Conservation (phyloP, 2,113 vertebrate species). For the Galeopterus variegatus region DNA sequence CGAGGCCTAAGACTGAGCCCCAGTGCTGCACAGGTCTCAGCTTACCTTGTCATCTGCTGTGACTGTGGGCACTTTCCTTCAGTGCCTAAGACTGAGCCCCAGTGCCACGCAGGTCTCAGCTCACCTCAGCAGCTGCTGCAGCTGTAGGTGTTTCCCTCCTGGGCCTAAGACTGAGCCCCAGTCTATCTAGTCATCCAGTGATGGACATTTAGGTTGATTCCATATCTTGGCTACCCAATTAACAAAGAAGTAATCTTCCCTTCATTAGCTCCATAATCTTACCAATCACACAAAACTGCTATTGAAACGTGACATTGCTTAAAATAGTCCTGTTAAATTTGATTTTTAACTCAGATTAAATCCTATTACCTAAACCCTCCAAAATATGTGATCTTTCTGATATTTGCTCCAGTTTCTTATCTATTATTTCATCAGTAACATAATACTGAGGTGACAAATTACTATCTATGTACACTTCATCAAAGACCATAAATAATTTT, state of each 20-base stretch:
- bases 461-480: background rate
- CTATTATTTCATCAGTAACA: background rate
- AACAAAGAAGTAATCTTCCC: background rate
- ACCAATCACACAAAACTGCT: no score
- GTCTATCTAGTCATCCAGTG: no score
- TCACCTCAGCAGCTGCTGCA: no score
- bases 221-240: background rate
- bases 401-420: constrained; percentile 23
- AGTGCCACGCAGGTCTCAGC: no score
- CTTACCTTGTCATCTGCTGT: no score
- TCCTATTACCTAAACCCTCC: background rate
- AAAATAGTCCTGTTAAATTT: constrained; percentile 15
- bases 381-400: background rate
- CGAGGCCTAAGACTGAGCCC: no score
- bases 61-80: no score
- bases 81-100: no score
- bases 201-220: no score
- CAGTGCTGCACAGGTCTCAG: no score
- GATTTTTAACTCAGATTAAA: constrained; percentile 16
- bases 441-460: background rate
- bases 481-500: background rate
- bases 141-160: no score
- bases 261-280: background rate
- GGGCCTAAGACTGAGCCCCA: no score
- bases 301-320: background rate